Evolutionary conservation across 1,140 invertebrate species (phyloP).

Genomic region (Formica exsecta): DNA sequence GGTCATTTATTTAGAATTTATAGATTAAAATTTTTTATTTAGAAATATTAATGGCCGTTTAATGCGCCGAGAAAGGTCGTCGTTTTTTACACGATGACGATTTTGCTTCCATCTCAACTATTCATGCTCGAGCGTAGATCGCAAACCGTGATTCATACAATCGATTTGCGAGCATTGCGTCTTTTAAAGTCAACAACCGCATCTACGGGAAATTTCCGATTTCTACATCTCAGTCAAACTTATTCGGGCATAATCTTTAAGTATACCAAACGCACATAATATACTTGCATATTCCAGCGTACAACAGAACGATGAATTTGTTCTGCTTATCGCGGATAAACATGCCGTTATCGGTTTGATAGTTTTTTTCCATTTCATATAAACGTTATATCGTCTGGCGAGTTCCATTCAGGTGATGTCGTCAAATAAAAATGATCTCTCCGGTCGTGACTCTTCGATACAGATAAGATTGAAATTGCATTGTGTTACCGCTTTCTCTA

Average conservation of each 20-base stretch:
- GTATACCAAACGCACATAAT: background rate
- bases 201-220: background rate
- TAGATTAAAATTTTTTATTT: background rate
- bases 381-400: conserved; percentile 24
- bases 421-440: background rate
- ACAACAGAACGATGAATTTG: conserved; percentile 7
- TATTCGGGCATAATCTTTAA: background rate
- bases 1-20: background rate
- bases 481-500: background rate
- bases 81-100: conserved; percentile 10
- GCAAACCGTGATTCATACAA: background rate
- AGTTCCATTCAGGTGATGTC: conserved; percentile 1
- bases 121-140: conserved; percentile 22
- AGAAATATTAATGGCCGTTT: background rate
- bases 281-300: background rate
- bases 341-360: background rate
- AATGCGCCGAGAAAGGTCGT: background rate
- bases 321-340: conserved; percentile 57
- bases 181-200: conserved; percentile 23
- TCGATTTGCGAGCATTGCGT: conserved; percentile 19
- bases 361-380: conserved; percentile 17
- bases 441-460: conserved; percentile 32
- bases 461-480: conserved; percentile 54
- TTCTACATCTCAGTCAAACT: conserved; percentile 14
- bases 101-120: background rate